phyloP scores from a whole-genome alignment of 2,797 vertebrate species.

The Acanthis flammea region DNA sequence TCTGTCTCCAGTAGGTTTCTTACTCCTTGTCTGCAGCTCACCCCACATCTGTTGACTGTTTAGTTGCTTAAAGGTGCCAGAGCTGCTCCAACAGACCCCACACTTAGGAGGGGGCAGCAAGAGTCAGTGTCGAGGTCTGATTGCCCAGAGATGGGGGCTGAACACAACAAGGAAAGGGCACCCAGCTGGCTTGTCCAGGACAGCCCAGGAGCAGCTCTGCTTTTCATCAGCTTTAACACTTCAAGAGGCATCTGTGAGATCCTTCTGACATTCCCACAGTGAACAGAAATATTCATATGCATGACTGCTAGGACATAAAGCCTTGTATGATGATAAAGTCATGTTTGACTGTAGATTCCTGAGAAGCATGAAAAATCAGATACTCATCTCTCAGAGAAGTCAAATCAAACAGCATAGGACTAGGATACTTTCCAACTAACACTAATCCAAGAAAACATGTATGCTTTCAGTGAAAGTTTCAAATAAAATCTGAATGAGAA shows the following conservation, averaged over 20 bases:
- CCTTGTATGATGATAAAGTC: neutral
- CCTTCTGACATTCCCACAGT: neutral
- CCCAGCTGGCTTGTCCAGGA: accelerated
- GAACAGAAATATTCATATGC: neutral
- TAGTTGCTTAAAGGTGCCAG: neutral
- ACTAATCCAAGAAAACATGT: neutral
- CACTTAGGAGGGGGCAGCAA: neutral
- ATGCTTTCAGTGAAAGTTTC: neutral
- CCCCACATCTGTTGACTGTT: neutral
- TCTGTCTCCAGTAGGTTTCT: neutral
- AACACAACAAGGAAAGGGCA: neutral
- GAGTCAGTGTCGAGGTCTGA: neutral
- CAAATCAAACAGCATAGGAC: neutral
- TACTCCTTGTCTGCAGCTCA: neutral
- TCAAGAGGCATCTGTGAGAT: neutral
- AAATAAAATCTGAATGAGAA: neutral
- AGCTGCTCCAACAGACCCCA: accelerated
- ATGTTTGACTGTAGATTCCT: neutral
- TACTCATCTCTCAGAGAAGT: neutral
- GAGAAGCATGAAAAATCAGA: neutral
- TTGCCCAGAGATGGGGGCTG: neutral
- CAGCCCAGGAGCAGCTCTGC: neutral
- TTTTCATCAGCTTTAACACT: neutral
- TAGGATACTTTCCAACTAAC: neutral
- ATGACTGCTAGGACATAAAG: neutral